phyloP scores from a whole-genome alignment of 30 jellyfish, hydroid and myxozoan genomes.

The Hydractinia echinata region DNA sequence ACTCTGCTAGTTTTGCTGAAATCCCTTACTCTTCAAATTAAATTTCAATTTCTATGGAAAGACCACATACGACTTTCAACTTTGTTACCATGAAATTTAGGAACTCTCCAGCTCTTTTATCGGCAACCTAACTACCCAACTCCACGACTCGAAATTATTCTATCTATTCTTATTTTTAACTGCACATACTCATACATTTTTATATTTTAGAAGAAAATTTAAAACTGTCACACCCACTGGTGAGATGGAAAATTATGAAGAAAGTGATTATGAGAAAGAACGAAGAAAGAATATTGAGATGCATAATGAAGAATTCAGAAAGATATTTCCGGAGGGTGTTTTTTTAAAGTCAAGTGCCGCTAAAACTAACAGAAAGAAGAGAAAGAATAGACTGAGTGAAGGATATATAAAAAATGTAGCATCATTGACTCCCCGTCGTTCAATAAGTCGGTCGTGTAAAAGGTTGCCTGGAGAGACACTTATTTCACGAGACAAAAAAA shows the following conservation, averaged over 20 bases:
- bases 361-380: not conserved
- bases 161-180: too few species aligned
- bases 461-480: not conserved
- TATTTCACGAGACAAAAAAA: not conserved
- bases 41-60: too few species aligned
- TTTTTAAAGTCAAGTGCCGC: not conserved
- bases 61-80: too few species aligned
- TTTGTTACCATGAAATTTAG: too few species aligned
- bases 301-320: conserved; percentile 53
- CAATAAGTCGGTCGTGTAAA: not conserved
- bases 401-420: not conserved
- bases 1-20: too few species aligned
- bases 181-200: too few species aligned
- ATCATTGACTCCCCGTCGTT: not conserved
- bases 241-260: conserved; percentile 9
- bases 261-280: conserved; percentile 56
- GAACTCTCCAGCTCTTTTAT: too few species aligned
- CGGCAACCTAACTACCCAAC: too few species aligned
- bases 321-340: conserved; percentile 72
- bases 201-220: too few species aligned
- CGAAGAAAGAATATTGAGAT: conserved; percentile 57
- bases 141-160: too few species aligned
- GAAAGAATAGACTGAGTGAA: not conserved
- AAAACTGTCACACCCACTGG: not conserved
- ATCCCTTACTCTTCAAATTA: too few species aligned